These are phyloP conservation scores for Myotis pilosus DNA, from an alignment of 2,797 vertebrate species.

Conservation along the genomic window DNA sequence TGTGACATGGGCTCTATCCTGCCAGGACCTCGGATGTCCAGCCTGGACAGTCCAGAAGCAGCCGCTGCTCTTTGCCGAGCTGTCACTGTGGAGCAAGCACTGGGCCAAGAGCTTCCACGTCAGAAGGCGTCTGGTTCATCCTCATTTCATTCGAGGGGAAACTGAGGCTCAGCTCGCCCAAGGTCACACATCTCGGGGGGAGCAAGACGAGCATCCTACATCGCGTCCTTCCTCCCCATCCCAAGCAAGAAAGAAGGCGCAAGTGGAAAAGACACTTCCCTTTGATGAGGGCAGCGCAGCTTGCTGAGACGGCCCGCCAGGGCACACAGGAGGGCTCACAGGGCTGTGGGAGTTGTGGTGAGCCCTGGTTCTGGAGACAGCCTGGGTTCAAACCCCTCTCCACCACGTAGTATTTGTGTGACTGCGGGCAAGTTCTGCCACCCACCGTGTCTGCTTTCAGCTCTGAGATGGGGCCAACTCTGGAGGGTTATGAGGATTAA, in stretches of 20 bases:
- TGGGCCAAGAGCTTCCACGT: neutral
- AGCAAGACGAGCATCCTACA: neutral
- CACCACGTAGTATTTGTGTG: neutral
- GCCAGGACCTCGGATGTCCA: rapidly evolving
- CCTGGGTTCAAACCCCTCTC: neutral
- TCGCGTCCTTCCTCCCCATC: neutral
- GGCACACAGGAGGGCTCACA: neutral
- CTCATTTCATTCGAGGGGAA: neutral
- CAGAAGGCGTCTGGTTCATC: neutral
- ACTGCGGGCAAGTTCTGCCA: neutral
- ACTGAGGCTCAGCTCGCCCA: neutral
- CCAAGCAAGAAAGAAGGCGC: neutral
- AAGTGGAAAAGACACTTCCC: neutral
- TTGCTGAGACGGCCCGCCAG: neutral
- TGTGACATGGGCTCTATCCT: neutral
- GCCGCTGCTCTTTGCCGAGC: rapidly evolving
- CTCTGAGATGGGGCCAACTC: neutral
- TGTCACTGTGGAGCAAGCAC: neutral
- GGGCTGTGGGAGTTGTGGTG: neutral
- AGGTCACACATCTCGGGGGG: neutral
- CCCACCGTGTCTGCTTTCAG: neutral
- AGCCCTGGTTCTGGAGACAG: neutral
- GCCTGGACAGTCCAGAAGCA: neutral
- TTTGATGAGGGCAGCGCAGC: neutral
- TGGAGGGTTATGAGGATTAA: neutral